Conservation (phyloP, 2,113 vertebrate species). For the Elgaria multicarinata region DNA sequence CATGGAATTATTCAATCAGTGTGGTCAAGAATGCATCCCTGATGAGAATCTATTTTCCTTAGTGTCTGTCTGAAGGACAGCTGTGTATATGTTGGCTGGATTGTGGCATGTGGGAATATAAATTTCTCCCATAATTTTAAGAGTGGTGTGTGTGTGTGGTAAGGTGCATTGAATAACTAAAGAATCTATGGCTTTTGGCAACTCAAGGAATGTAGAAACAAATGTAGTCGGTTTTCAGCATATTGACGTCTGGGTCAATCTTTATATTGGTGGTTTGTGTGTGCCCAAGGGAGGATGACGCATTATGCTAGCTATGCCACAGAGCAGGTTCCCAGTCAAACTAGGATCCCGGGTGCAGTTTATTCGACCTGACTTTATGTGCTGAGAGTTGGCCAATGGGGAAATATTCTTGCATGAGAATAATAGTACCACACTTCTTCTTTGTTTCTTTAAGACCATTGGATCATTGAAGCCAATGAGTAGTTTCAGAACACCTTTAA, state of each 20-base stretch:
- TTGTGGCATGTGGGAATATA: not conserved
- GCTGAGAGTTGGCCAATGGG: not conserved
- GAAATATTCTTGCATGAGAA: too few species aligned
- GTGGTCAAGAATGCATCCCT: not conserved
- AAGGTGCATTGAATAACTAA: not conserved
- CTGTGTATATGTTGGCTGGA: constrained; percentile 29
- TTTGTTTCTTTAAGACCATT: not conserved
- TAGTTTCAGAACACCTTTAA: not conserved
- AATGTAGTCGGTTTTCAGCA: constrained; percentile 5
- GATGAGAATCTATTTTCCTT: not conserved
- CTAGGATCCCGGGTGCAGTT: not conserved
- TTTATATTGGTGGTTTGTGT: not conserved
- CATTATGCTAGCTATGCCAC: not conserved
- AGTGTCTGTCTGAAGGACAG: not conserved
- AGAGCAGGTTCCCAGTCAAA: not conserved
- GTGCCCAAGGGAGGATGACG: not conserved
- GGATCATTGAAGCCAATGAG: not conserved
- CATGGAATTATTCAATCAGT: not conserved
- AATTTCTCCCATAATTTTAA: not conserved
- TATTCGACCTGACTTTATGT: not conserved
- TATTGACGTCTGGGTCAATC: not conserved
- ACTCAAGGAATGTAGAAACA: not conserved
- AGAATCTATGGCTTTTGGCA: not conserved
- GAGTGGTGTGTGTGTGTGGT: not conserved
- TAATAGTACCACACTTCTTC: too few species aligned